Percentiles rank a stretch among this genome's conserved stretches.
Evolutionary conservation across 2,797 vertebrate genomes (phyloP).

Genomic region (Pseudocheirus occidentalis): DNA sequence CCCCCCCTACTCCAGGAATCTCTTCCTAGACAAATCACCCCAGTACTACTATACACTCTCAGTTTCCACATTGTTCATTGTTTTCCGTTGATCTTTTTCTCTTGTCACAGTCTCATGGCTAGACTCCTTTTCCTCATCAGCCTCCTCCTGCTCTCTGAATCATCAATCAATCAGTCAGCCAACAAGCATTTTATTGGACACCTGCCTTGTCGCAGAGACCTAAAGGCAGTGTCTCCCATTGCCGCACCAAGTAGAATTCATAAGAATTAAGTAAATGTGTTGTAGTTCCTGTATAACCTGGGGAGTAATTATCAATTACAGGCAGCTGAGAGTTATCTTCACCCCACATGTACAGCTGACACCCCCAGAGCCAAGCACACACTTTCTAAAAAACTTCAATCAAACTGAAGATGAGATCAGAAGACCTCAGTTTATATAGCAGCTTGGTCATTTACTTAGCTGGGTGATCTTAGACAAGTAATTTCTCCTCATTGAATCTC

Average conservation of each 20-base stretch:
- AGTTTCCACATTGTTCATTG: background rate
- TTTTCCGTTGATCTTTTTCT: background rate
- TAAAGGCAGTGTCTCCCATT: background rate
- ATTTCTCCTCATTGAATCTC: background rate
- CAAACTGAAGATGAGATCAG: background rate
- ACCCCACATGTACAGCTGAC: background rate
- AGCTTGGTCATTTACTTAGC: background rate
- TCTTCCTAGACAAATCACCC: background rate
- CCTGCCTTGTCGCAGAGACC: background rate
- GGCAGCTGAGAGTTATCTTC: background rate
- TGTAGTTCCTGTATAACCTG: background rate
- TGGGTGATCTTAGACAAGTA: background rate
- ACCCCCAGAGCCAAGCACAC: background rate
- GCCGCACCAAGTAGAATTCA: background rate
- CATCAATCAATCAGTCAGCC: background rate
- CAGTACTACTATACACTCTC: background rate
- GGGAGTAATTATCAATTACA: background rate
- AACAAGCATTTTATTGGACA: background rate
- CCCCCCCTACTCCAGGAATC: background rate
- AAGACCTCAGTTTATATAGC: background rate
- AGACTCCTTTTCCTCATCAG: background rate
- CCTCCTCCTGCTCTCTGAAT: background rate
- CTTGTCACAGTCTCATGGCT: background rate
- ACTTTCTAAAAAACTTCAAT: background rate
- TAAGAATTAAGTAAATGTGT: background rate